phyloP scores from a whole-genome alignment of 2,797 vertebrate species.

The Masticophis lateralis region DNA sequence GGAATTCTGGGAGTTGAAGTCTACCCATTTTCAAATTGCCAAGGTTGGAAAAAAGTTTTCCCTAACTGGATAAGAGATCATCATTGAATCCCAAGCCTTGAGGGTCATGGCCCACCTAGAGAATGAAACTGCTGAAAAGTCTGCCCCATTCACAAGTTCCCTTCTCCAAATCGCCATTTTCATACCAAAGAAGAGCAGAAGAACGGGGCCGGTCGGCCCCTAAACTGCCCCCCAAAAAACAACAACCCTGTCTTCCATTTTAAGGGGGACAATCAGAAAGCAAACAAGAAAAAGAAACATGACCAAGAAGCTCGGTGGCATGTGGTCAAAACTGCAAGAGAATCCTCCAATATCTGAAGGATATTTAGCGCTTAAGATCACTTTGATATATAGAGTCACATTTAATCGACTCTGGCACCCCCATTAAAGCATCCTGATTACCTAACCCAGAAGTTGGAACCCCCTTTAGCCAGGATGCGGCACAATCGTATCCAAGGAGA shows the following conservation, averaged over 20 bases:
- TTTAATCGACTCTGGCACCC: conserved; percentile 71
- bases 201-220: not conserved
- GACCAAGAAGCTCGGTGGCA: conserved; percentile 53
- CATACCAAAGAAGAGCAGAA: not conserved
- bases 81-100: conserved; percentile 10
- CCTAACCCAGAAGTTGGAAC: conserved; percentile 57
- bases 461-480: conserved; percentile 44
- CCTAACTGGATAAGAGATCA: not conserved
- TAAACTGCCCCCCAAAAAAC: conserved; percentile 15
- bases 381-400: conserved; percentile 73
- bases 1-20: not conserved
- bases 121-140: not conserved
- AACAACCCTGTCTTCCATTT: conserved; percentile 5
- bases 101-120: not conserved
- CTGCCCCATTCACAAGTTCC: conserved; percentile 10
- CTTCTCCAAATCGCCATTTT: not conserved
- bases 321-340: conserved; percentile 56
- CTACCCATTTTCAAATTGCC: not conserved
- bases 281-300: conserved; percentile 52
- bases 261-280: conserved; percentile 43
- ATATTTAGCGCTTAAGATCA: conserved; percentile 71
- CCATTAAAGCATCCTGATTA: conserved; percentile 70
- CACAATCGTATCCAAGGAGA: conserved; percentile 44
- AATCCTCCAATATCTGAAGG: conserved; percentile 57
- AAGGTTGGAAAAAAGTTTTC: not conserved